A percentile compares a stretch with the other conserved stretches of the same genome.
Evolutionary conservation across 2,888 invertebrate species (phyloP).

Genomic region (Busseola fusca): DNA sequence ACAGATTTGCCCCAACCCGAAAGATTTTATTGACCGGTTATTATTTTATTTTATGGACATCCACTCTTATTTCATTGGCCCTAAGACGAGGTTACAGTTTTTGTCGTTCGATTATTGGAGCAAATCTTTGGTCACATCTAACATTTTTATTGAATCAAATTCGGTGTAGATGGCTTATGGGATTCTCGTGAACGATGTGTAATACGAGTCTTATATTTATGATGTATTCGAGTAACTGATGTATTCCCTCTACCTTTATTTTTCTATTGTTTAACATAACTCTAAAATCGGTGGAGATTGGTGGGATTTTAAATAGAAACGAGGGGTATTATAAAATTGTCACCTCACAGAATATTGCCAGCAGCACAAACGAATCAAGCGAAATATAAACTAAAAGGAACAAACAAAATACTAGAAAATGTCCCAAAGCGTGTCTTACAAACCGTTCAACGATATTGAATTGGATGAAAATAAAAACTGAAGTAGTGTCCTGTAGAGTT

Average conservation of each 20-base stretch:
- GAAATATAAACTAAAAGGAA: slow-evolving; percentile 62
- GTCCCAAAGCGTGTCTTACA: slow-evolving; percentile 70
- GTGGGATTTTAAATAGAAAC: slow-evolving; percentile 27
- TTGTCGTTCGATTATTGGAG: slow-evolving; percentile 84
- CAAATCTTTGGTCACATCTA: slow-evolving; percentile 80
- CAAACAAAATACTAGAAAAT: slow-evolving; percentile 58
- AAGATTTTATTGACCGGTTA: slow-evolving; percentile 87
- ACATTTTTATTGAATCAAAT: slow-evolving; percentile 83
- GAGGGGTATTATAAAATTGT: slow-evolving; percentile 54
- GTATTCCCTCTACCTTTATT: neutral
- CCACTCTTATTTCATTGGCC: slow-evolving; percentile 87
- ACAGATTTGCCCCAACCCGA: slow-evolving; percentile 82
- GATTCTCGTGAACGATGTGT: slow-evolving; percentile 75
- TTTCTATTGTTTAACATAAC: slow-evolving; percentile 9
- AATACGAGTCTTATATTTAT: slow-evolving; percentile 69
- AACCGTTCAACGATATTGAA: slow-evolving; percentile 79
- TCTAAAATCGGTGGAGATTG: slow-evolving; percentile 23
- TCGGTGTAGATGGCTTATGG: slow-evolving; percentile 74
- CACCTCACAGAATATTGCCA: slow-evolving; percentile 55
- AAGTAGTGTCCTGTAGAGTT: slow-evolving; percentile 79
- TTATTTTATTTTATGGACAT: slow-evolving; percentile 88
- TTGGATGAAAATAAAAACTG: slow-evolving; percentile 84
- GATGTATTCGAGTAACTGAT: slow-evolving; percentile 21
- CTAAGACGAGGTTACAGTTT: slow-evolving; percentile 83
- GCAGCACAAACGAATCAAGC: slow-evolving; percentile 53